phyloP scores from a whole-genome alignment of 2,797 vertebrate genomes.

The Phylloscopus collybita region DNA sequence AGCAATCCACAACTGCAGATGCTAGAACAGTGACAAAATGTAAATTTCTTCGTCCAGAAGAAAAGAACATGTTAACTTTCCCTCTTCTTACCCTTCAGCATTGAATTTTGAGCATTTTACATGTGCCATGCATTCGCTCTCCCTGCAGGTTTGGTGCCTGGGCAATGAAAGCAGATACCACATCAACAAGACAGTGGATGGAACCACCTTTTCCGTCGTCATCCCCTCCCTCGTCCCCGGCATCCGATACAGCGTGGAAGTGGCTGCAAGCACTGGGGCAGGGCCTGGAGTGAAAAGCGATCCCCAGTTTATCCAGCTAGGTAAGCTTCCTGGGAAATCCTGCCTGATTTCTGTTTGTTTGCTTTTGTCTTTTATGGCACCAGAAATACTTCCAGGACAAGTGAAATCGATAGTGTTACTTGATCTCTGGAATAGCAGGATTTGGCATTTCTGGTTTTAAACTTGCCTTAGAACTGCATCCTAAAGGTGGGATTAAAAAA shows the following conservation, averaged over 20 bases:
- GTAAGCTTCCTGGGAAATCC: conserved; percentile 75
- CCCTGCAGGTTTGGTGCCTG: conserved; percentile 92
- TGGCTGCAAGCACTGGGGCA: conserved; percentile 91
- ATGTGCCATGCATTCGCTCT: neutral
- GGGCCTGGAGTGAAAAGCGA: conserved; percentile 92
- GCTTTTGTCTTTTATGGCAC: neutral
- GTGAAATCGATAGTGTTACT: neutral
- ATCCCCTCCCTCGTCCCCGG: conserved; percentile 90
- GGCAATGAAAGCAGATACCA: conserved; percentile 97
- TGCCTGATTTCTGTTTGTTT: neutral
- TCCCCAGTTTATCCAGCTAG: conserved; percentile 91
- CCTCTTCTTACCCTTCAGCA: neutral
- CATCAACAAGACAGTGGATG: conserved; percentile 93
- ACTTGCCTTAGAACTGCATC: neutral
- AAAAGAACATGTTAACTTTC: neutral
- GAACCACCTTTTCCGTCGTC: conserved; percentile 88
- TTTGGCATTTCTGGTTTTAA: conserved; percentile 12
- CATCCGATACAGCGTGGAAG: conserved; percentile 91
- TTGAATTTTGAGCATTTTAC: neutral
- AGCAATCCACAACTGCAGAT: neutral
- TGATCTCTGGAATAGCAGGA: conserved; percentile 14
- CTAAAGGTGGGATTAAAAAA: neutral
- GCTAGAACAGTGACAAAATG: neutral
- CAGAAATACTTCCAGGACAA: neutral
- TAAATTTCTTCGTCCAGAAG: neutral